These are phyloP conservation scores for Ectemnius continuus DNA, from an alignment of 2,888 invertebrate species.

Conservation along the genomic window DNA sequence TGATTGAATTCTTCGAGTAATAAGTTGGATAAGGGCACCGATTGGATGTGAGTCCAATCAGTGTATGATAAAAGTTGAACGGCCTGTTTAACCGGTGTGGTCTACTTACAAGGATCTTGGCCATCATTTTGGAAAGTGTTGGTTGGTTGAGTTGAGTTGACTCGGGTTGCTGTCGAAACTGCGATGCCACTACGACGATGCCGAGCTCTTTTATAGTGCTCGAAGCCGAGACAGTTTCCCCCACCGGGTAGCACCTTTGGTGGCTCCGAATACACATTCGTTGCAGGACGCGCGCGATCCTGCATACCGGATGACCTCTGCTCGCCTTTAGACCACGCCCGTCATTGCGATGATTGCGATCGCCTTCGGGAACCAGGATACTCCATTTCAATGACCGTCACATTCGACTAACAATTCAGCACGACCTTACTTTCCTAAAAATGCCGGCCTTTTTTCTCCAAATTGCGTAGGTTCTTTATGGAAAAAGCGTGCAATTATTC, in stretches of 20 bases:
- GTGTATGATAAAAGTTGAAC: neutral
- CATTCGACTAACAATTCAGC: neutral
- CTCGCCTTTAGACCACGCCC: conserved; percentile 57
- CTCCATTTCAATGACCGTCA: neutral
- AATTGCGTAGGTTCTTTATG: conserved; percentile 3
- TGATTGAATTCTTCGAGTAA: too few relatives aligned
- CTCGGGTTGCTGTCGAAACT: conserved; percentile 63
- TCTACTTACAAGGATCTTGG: conserved; percentile 71
- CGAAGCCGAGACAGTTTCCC: conserved; percentile 46
- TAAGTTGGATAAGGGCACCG: neutral
- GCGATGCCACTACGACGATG: conserved; percentile 60
- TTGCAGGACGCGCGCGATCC: conserved; percentile 39
- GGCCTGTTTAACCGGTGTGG: too few relatives aligned
- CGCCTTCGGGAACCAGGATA: neutral
- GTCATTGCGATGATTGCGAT: conserved; percentile 22
- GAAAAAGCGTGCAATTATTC: neutral
- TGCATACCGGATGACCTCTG: conserved; percentile 64
- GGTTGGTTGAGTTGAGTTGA: conserved; percentile 42
- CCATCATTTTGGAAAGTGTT: conserved; percentile 65
- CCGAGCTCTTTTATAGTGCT: conserved; percentile 68
- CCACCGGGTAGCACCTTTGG: conserved; percentile 40
- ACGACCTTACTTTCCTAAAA: neutral
- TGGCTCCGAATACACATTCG: conserved; percentile 27
- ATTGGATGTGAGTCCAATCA: neutral
- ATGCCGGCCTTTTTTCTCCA: neutral